Evolutionary conservation across 2,888 invertebrate species (phyloP), one percentile per base, ranked within the genome.

Genomic region (Polyommatus iphigenia): DNA sequence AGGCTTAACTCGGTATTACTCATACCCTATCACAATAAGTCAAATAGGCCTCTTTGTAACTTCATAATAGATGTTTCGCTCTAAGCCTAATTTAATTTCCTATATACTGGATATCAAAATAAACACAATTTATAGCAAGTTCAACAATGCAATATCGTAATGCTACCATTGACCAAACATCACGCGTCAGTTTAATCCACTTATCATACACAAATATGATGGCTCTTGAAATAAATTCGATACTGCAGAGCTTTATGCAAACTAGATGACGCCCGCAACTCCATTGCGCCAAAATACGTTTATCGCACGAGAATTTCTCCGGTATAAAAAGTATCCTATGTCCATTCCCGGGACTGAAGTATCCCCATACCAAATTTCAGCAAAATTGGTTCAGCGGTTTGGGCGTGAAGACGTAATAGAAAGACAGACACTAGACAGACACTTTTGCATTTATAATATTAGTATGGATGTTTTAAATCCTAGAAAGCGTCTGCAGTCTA

Each of bases 161-260:
- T 75, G 50, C 54, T 41, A 20, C 50, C 54, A 54, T 75, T 54
- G 75, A 50, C 50, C 75, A 32, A 54, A 75, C 75, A 50, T 32
- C 75, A 29, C 24, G 73, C 50, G 15, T 75, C 72, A 73, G 46
- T 50, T 75, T 75, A 75, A 75, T 75, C 29, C 54, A 75, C 75
- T 75, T 75, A 29, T 75, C 54, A 75, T 54, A 75, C 50, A 54
- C 54, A 75, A 75, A 54, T 75, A 54, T 75, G 50, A 54, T 75
- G 29, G 75, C 54, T 29, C 46, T 46, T 13, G 15, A 15, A 32
- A 54, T 73, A 73, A 50, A 46, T 50, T 24, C 15, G 13, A 29
- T 54, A 46, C 29, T 18, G n/a, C n/a, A n/a, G 20, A 54, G 54
- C 29, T 67, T 29, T 24, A 20, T 62, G 10, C 10, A 24, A 24